A percentile compares a stretch with the other conserved stretches of the same genome.
Conservation (phyloP, 2,888 invertebrate species). For the Lasioglossum marginatum region DNA sequence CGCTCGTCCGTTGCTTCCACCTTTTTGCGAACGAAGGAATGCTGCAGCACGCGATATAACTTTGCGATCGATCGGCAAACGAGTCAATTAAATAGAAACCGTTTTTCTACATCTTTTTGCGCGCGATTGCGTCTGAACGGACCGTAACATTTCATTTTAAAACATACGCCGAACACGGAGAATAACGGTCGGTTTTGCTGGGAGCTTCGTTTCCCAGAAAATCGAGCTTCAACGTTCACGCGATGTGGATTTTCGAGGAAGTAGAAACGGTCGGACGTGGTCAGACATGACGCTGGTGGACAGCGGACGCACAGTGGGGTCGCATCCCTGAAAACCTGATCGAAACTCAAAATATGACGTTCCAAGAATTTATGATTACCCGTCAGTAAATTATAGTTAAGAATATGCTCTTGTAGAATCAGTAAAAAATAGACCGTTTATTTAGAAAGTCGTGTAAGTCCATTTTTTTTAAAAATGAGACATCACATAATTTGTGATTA, state of each 20-base stretch:
- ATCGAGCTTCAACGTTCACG: not conserved
- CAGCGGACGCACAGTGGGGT: not conserved
- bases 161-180: not conserved
- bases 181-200: not conserved
- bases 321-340: no score
- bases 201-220: not conserved
- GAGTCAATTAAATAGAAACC: constrained; percentile 27
- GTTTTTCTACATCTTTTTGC: not conserved
- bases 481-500: no score
- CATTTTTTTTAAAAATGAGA: no score
- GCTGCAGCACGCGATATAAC: constrained; percentile 8
- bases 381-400: no score
- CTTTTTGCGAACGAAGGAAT: not conserved
- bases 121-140: not conserved
- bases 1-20: not conserved
- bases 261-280: not conserved
- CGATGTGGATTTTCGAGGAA: not conserved
- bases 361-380: no score
- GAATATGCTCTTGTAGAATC: no score
- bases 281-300: not conserved
- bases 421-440: no score
- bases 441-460: no score
- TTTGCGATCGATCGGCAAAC: constrained; percentile 7
- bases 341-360: no score
- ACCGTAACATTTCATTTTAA: not conserved